Evolutionary conservation across 2,888 invertebrate genomes (phyloP), one percentile per base, ranked within the genome.

Genomic region (Calephelis perditalis): DNA sequence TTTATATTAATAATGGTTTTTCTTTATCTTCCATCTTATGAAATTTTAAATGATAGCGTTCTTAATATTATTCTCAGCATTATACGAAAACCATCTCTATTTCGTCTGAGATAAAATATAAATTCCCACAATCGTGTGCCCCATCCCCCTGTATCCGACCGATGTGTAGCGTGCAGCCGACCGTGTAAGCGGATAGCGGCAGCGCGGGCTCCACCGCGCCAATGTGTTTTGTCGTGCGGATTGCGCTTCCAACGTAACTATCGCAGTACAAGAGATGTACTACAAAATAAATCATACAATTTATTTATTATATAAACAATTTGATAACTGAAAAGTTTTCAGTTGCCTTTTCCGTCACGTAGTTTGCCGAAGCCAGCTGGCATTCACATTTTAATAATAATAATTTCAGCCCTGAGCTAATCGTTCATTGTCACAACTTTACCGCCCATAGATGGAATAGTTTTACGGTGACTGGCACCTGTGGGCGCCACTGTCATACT

Each of bases 171-270:
- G 68, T 59, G 63, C 68, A 61, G 66, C 63, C 63, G 59, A 68
- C 62, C 67, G 69, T 70, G 68, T 66, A 67, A 70, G 68, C 69
- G 70, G 71, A 70, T 70, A 69, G 65, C 57, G 62, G 58, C 58
- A 59, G 62, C 59, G 67, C 64, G 64, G 59, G 63, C 67, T 62
- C 65, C 62, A 65, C 62, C 65, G 58, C 65, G 61, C 57, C 60
- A 26, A 26, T 61, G 67, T 65, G 55, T 37, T 59, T 59, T 59
- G 55, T 54, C 59, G 45, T 12, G 59, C 55, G 59, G 59, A 45
- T 5, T 40, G 26, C 26, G 26, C 26, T 26, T 26, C 3, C 6
- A 40, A 6, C 40, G 6, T 8, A 40, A 5, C 40, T 8, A 8
- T 40, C 40, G 2, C 40, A 40, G 8, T 7, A 40, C 40, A 40